phyloP scores from a whole-genome alignment of 2,888 invertebrate genomes.

The Gastracanthus pulcherrimus region DNA sequence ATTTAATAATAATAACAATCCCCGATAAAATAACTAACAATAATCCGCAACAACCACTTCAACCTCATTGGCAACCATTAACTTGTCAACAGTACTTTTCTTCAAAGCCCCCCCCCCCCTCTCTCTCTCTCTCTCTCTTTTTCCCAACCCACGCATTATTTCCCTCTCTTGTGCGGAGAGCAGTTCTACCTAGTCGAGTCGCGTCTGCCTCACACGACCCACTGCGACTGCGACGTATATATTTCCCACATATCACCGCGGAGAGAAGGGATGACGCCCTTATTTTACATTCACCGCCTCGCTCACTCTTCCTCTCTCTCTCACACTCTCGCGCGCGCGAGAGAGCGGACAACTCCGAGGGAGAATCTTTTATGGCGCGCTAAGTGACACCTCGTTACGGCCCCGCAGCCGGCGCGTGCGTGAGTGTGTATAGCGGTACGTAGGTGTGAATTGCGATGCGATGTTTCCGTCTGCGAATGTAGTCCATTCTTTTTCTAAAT shows the following conservation, averaged over 20 bases:
- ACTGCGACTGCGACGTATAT: neutral
- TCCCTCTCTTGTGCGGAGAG: neutral
- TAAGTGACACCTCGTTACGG: constrained; percentile 49
- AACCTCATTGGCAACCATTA: neutral
- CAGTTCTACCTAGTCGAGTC: neutral
- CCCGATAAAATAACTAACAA: neutral
- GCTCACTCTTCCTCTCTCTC: neutral
- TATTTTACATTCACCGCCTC: constrained; percentile 37
- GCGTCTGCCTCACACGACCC: neutral
- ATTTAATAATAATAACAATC: neutral
- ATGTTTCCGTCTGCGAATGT: neutral
- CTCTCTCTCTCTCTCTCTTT: neutral
- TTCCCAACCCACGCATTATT: too few relatives aligned
- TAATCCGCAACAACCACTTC: neutral
- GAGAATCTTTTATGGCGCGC: constrained; percentile 35
- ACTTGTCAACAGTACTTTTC: neutral
- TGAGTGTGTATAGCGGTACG: neutral
- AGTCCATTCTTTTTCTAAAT: neutral
- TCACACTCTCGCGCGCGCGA: neutral
- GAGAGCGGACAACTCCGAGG: neutral
- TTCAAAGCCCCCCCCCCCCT: neutral
- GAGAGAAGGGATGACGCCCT: neutral
- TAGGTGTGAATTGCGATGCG: neutral
- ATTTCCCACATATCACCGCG: constrained; percentile 9
- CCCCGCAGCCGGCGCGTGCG: neutral